phyloP scores from a whole-genome alignment of 2,797 vertebrate genomes.

The Gila robusta region DNA sequence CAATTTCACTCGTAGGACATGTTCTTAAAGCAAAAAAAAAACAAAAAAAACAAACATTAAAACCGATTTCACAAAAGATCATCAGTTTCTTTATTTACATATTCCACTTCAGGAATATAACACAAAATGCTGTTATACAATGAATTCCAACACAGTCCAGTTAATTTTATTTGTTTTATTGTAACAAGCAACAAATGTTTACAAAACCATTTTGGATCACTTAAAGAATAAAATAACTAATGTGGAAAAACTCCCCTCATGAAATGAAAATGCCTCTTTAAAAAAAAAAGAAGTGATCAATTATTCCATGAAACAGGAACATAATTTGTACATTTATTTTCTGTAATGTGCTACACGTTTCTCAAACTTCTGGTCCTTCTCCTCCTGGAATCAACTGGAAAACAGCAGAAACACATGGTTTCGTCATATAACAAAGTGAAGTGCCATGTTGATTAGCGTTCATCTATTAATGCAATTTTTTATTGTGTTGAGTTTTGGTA shows the following conservation, averaged over 20 bases:
- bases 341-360: constrained; percentile 10
- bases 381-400: constrained; percentile 94
- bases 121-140: not conserved
- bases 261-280: constrained; percentile 15
- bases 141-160: constrained; percentile 5
- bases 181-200: constrained; percentile 25
- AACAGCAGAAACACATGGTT: not conserved
- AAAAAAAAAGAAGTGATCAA: constrained; percentile 19
- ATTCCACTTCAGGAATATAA: not conserved
- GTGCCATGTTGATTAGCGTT: not conserved
- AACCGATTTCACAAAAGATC: not conserved
- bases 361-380: constrained; percentile 95
- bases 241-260: not conserved
- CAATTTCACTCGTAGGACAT: not conserved
- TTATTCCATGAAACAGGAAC: constrained; percentile 39
- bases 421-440: not conserved
- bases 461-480: not conserved
- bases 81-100: not conserved
- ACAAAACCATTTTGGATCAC: constrained; percentile 19
- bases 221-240: constrained; percentile 10
- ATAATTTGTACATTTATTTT: constrained; percentile 27
- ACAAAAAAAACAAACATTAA: not conserved
- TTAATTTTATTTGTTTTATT: constrained; percentile 23
- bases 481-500: no score
- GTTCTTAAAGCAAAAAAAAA: not conserved